Evolutionary conservation across 1,140 invertebrate genomes (phyloP).

Genomic region (Orius laevigatus): DNA sequence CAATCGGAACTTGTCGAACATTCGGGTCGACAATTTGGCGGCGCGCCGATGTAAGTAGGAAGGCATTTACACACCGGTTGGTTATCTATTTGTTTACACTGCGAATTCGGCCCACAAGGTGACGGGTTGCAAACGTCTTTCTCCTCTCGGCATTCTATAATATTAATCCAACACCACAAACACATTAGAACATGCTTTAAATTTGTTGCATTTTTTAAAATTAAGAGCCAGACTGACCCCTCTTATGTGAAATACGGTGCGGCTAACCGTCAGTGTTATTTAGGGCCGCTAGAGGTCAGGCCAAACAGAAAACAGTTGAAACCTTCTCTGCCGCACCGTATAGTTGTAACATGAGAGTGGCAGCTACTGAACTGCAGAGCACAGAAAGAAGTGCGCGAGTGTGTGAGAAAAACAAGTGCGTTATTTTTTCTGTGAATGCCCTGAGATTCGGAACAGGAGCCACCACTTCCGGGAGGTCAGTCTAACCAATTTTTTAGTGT

Average conservation of each 20-base stretch:
- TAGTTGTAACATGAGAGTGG: too few species aligned
- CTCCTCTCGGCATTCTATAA: conserved; percentile 21
- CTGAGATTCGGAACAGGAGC: too few species aligned
- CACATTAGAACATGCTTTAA: conserved; percentile 1
- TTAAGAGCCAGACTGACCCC: too few species aligned
- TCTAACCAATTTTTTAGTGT: too few species aligned
- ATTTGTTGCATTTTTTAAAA: background rate
- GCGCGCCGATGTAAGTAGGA: conserved; percentile 52
- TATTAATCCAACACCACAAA: background rate
- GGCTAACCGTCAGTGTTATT: too few species aligned
- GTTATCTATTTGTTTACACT: conserved; percentile 51
- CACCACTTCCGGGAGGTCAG: too few species aligned
- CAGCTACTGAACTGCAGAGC: too few species aligned
- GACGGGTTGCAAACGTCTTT: conserved; percentile 45
- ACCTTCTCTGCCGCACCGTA: too few species aligned
- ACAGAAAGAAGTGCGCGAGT: conserved; percentile 21
- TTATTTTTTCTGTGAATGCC: too few species aligned
- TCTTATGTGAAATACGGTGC: background rate
- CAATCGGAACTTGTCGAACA: conserved; percentile 58
- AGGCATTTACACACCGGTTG: conserved; percentile 62
- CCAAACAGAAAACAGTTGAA: too few species aligned
- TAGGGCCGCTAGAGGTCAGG: too few species aligned
- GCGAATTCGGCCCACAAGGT: conserved; percentile 66
- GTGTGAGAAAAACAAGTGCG: conserved; percentile 1
- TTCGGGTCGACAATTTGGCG: conserved; percentile 56